These are phyloP conservation scores for Oithona nana DNA, from an alignment of 2,888 invertebrate species.

Conservation along the genomic window DNA sequence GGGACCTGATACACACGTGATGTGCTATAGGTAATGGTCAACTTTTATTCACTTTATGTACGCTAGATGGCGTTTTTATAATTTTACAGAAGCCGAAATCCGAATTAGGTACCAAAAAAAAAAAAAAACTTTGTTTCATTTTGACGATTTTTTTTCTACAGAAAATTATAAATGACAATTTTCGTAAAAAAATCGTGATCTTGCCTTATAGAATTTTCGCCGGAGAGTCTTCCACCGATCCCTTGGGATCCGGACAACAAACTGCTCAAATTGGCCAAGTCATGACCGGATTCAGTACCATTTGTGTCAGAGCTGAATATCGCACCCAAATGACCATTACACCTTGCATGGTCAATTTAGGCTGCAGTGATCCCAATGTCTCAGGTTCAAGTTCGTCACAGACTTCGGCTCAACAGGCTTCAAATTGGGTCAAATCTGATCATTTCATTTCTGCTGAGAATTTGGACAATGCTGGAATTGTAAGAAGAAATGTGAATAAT, in stretches of 20 bases:
- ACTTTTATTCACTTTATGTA: too few relatives aligned
- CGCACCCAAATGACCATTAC: slow-evolving; percentile 79
- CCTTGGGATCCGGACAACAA: not conserved
- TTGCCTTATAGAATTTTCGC: slow-evolving; percentile 32
- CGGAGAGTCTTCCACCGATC: not conserved
- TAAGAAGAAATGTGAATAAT: not conserved
- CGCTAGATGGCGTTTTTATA: too few relatives aligned
- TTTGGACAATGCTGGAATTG: not conserved
- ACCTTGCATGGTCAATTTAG: slow-evolving; percentile 29
- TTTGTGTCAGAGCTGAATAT: slow-evolving; percentile 62
- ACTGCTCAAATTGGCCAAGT: slow-evolving; percentile 48
- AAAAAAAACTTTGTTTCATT: too few relatives aligned
- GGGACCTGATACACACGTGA: slow-evolving; percentile 65
- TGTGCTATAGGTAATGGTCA: slow-evolving; percentile 48
- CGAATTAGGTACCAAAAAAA: too few relatives aligned
- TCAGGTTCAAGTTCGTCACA: not conserved
- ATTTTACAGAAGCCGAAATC: too few relatives aligned
- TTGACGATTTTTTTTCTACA: not conserved
- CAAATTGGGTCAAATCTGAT: not conserved
- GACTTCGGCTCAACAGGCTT: not conserved
- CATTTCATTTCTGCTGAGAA: not conserved
- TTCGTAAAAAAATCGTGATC: not conserved
- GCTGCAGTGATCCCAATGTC: not conserved
- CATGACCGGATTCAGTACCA: slow-evolving; percentile 63
- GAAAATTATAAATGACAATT: not conserved